Evolutionary conservation across 2,113 vertebrate genomes (phyloP).

Genomic region (Callocephalon fimbriatum): DNA sequence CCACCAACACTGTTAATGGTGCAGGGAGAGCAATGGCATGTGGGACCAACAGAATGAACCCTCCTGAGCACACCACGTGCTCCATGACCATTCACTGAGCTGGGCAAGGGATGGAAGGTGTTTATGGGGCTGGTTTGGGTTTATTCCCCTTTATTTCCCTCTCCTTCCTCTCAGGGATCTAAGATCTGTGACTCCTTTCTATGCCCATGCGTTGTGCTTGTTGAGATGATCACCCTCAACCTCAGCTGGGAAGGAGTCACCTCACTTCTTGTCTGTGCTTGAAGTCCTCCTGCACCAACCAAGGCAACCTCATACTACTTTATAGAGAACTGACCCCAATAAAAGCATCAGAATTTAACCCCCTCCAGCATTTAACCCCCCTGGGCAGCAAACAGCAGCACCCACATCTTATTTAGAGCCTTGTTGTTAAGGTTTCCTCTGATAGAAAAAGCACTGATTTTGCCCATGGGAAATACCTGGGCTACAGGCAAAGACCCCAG

Average conservation of each 20-base stretch:
- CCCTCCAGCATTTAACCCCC: neutral
- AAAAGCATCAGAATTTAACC: neutral
- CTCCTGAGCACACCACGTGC: neutral
- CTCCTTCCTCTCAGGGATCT: neutral
- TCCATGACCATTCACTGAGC: rapidly evolving
- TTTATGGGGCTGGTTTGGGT: neutral
- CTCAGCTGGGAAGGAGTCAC: neutral
- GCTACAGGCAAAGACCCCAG: neutral
- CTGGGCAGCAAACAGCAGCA: neutral
- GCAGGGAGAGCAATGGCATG: rapidly evolving
- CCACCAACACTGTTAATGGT: neutral
- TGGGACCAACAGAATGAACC: neutral
- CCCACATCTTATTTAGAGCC: neutral
- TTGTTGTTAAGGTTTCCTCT: neutral
- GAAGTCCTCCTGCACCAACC: neutral
- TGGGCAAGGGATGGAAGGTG: too few species aligned
- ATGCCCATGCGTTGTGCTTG: neutral
- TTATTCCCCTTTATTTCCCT: neutral
- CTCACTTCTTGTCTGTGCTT: rapidly evolving
- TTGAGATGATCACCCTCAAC: too few species aligned
- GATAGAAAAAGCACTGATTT: neutral
- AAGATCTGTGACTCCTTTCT: too few species aligned
- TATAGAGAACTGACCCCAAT: neutral
- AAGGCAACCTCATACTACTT: rapidly evolving
- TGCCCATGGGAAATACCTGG: neutral